These are phyloP conservation scores for Chroicocephalus ridibundus DNA, from an alignment of 2,113 vertebrate genomes.

Conservation along the genomic window DNA sequence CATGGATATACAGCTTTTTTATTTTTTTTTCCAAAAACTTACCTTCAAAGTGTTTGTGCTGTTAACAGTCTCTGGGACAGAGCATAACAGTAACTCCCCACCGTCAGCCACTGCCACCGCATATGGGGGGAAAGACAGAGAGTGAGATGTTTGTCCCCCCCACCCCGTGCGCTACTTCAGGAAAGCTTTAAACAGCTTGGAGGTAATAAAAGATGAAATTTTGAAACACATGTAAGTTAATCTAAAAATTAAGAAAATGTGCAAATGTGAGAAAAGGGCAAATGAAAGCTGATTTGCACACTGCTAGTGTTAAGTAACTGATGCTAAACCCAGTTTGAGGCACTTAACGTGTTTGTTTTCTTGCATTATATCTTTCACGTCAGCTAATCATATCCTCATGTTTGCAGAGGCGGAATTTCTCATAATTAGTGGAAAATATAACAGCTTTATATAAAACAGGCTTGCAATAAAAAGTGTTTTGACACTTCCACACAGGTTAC, in stretches of 20 bases:
- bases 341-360: background rate
- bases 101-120: background rate
- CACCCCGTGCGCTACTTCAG: fast-evolving
- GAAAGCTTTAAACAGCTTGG: background rate
- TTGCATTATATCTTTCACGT: constrained; percentile 3
- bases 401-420: constrained; percentile 53
- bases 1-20: background rate
- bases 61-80: background rate
- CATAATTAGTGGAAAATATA: constrained; percentile 66
- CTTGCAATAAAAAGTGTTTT: constrained; percentile 51
- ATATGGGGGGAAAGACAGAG: background rate
- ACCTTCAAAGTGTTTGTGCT: background rate
- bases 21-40: background rate
- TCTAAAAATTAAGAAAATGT: background rate
- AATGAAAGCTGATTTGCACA: background rate
- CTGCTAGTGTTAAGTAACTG: background rate
- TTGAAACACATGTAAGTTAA: background rate
- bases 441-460: constrained; percentile 49
- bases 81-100: background rate
- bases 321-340: background rate
- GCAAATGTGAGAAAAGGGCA: background rate
- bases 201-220: background rate
- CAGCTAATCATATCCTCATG: constrained; percentile 44
- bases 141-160: fast-evolving
- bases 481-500: constrained; percentile 47